phyloP scores from a whole-genome alignment of 2,888 invertebrate species.

The Cheilosia scutellata region DNA sequence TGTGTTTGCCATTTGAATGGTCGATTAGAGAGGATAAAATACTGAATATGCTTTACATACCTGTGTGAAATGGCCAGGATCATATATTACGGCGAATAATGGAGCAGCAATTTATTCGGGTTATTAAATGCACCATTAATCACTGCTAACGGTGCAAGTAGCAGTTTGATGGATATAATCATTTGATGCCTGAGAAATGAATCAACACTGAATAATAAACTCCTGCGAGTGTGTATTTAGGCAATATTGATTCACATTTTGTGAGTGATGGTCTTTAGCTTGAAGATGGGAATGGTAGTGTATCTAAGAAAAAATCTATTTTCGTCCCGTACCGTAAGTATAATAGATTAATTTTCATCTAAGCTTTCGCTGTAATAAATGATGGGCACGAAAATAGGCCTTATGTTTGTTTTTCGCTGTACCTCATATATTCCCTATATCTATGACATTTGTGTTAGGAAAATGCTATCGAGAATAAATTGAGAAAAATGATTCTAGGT shows the following conservation, averaged over 20 bases:
- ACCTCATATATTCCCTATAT: neutral
- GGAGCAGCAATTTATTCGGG: conserved; percentile 25
- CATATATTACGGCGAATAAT: conserved; percentile 41
- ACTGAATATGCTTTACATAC: neutral
- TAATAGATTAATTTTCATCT: conserved; percentile 16
- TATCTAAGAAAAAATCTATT: neutral
- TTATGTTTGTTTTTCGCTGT: neutral
- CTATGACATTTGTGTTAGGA: neutral
- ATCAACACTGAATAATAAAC: conserved; percentile 31
- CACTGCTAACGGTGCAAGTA: conserved; percentile 41
- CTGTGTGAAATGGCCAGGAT: conserved; percentile 8
- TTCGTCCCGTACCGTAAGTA: neutral
- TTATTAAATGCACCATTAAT: conserved; percentile 58
- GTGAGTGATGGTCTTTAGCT: conserved; percentile 8
- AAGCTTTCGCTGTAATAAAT: conserved; percentile 21
- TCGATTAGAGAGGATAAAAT: conserved; percentile 13
- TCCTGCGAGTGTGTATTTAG: conserved; percentile 9
- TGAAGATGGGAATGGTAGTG: neutral
- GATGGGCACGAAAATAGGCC: neutral
- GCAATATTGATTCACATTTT: conserved; percentile 15
- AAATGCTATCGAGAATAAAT: neutral
- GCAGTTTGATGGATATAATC: conserved; percentile 41
- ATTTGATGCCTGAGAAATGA: conserved; percentile 29
- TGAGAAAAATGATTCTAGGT: neutral
- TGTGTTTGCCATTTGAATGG: conserved; percentile 7